These are phyloP conservation scores for Leptinotarsa tumamoca DNA, from an alignment of 2,888 invertebrate species.

Conservation along the genomic window DNA sequence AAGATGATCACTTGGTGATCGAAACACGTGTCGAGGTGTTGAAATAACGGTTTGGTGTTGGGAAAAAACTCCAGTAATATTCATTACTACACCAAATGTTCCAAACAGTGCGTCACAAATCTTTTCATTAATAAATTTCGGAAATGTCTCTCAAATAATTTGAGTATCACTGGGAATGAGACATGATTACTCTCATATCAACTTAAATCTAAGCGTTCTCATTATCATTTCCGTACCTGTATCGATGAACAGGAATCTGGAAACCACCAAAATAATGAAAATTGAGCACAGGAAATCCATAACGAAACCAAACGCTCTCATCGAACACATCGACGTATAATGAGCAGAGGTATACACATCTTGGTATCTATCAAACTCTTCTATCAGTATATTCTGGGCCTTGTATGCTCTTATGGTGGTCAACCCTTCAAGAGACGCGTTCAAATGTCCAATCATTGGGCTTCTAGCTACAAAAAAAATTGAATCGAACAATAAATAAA, in stretches of 20 bases:
- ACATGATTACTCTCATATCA: no score
- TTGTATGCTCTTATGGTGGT: conserved; percentile 62
- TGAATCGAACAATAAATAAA: not conserved
- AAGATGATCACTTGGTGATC: no score
- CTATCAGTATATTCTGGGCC: conserved; percentile 57
- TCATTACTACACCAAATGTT: no score
- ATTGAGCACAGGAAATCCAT: conserved; percentile 56
- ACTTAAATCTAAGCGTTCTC: no score
- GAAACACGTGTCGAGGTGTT: no score
- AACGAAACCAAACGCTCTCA: conserved; percentile 59
- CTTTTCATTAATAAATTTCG: no score
- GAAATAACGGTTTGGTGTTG: no score
- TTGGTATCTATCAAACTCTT: conserved; percentile 62
- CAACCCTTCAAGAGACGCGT: conserved; percentile 63
- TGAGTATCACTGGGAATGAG: no score
- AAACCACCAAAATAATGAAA: conserved; percentile 51
- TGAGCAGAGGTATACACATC: conserved; percentile 61
- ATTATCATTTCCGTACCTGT: conserved; percentile 37
- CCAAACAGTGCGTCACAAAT: no score
- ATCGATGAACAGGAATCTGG: conserved; percentile 48
- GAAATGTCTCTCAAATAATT: no score
- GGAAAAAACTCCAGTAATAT: no score
- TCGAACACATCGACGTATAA: conserved; percentile 56
- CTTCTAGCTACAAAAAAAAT: conserved; percentile 58
- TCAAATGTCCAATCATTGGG: conserved; percentile 62